Evolutionary conservation across 2,797 vertebrate species (phyloP).

Genomic region (Tenualosa thibaudeaui): DNA sequence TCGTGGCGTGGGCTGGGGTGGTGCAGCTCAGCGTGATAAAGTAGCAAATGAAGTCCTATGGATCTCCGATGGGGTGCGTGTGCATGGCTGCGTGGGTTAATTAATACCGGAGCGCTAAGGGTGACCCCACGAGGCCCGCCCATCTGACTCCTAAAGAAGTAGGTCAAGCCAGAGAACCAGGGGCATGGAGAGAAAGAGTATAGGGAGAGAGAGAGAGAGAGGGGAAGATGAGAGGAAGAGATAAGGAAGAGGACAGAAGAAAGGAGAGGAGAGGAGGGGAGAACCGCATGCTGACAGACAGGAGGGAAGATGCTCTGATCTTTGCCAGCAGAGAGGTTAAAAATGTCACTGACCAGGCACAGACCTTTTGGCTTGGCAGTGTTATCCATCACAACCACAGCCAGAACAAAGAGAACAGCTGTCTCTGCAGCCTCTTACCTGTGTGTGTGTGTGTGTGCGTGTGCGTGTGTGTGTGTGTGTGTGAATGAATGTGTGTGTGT

Average conservation of each 20-base stretch:
- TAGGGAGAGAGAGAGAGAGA: background rate
- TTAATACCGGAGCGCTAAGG: slow-evolving; percentile 57
- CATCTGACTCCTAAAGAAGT: slow-evolving; percentile 41
- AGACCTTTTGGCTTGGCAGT: slow-evolving; percentile 3
- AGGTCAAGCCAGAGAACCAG: slow-evolving; percentile 36
- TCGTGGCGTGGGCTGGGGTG: slow-evolving; percentile 56
- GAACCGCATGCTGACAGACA: background rate
- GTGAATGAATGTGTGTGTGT: background rate
- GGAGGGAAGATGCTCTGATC: slow-evolving; percentile 4
- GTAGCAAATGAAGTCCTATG: slow-evolving; percentile 61
- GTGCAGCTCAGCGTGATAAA: slow-evolving; percentile 56
- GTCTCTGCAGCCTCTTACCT: background rate
- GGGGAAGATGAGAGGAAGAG: background rate
- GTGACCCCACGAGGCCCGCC: slow-evolving; percentile 21
- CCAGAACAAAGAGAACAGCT: background rate
- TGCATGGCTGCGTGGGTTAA: slow-evolving; percentile 57
- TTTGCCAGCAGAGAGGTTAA: background rate
- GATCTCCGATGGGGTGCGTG: slow-evolving; percentile 51
- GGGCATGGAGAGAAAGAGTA: slow-evolving; percentile 2
- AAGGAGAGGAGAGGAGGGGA: background rate
- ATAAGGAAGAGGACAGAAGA: background rate
- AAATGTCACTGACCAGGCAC: background rate
- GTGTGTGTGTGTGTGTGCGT: background rate
- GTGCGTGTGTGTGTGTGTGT: slow-evolving; percentile 10
- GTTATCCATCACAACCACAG: background rate